phyloP scores from a whole-genome alignment of 2,113 vertebrate genomes.

The Ascaphus truei region DNA sequence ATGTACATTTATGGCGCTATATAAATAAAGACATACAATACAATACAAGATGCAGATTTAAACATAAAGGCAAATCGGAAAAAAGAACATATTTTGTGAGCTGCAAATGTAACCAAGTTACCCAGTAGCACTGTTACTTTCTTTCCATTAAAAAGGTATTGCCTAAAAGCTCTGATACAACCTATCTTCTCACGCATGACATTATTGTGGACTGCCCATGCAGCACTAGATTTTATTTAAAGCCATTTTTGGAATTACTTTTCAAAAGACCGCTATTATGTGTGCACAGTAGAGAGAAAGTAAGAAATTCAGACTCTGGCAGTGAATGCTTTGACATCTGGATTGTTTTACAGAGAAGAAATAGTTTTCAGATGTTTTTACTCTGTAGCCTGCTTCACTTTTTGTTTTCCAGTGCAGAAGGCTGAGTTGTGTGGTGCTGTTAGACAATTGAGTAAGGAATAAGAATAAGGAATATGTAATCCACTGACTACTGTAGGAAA shows the following conservation, averaged over 20 bases:
- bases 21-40: no score
- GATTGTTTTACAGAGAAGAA: constrained; percentile 21
- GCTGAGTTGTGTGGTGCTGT: neutral
- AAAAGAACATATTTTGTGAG: no score
- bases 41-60: no score
- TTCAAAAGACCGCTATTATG: neutral
- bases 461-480: neutral
- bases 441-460: constrained; percentile 21
- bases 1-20: no score
- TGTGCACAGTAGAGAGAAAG: neutral
- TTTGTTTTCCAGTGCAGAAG: constrained; percentile 33
- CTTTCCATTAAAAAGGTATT: no score
- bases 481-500: neutral
- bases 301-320: constrained; percentile 18
- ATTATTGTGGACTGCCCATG: no score
- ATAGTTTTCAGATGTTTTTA: constrained; percentile 30
- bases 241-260: neutral
- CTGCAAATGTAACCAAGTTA: no score
- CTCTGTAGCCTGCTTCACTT: constrained; percentile 15
- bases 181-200: no score
- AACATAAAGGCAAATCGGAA: no score
- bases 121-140: no score
- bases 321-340: constrained; percentile 19
- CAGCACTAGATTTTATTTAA: no score
- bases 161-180: no score